A percentile compares a stretch with the other conserved stretches of the same genome.
phyloP scores from a whole-genome alignment of 2,888 invertebrate genomes.

The Syritta pipiens region DNA sequence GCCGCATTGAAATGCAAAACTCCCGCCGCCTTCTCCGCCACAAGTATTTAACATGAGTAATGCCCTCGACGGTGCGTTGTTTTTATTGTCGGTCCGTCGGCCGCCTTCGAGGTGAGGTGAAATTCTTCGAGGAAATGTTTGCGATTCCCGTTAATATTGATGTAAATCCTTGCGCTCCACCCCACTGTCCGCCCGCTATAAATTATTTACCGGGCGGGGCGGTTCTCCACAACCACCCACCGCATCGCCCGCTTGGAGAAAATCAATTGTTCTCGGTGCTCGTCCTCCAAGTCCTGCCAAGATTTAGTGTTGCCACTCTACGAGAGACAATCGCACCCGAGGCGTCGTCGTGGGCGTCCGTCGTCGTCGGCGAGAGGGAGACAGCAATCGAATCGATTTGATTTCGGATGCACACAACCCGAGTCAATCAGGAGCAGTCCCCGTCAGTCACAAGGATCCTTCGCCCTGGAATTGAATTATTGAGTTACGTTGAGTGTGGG shows the following conservation, averaged over 20 bases:
- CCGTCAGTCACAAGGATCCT: slow-evolving; percentile 57
- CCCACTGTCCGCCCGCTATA: slow-evolving; percentile 30
- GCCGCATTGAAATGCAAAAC: slow-evolving; percentile 53
- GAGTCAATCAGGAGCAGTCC: slow-evolving; percentile 56
- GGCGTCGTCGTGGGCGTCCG: no score
- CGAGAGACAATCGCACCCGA: slow-evolving; percentile 39
- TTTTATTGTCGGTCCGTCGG: slow-evolving; percentile 19
- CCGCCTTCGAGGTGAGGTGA: not conserved
- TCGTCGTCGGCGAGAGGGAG: slow-evolving; percentile 3
- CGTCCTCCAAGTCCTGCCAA: slow-evolving; percentile 1
- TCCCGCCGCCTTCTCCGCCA: not conserved
- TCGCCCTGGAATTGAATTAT: slow-evolving; percentile 60
- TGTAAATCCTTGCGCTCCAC: slow-evolving; percentile 42
- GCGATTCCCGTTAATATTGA: slow-evolving; percentile 60
- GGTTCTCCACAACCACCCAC: slow-evolving; percentile 9
- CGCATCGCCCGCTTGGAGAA: no score
- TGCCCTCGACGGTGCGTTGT: slow-evolving; percentile 18
- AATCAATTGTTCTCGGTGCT: slow-evolving; percentile 61
- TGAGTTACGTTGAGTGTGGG: slow-evolving; percentile 36
- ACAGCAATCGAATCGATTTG: slow-evolving; percentile 54
- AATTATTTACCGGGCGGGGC: slow-evolving; percentile 54
- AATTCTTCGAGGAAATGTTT: slow-evolving; percentile 53
- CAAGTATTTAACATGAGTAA: slow-evolving; percentile 57
- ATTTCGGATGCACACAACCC: slow-evolving; percentile 50
- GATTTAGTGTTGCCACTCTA: slow-evolving; percentile 36